Evolutionary conservation across 2,113 vertebrate species (phyloP).

Genomic region (Ginglymostoma cirratum): DNA sequence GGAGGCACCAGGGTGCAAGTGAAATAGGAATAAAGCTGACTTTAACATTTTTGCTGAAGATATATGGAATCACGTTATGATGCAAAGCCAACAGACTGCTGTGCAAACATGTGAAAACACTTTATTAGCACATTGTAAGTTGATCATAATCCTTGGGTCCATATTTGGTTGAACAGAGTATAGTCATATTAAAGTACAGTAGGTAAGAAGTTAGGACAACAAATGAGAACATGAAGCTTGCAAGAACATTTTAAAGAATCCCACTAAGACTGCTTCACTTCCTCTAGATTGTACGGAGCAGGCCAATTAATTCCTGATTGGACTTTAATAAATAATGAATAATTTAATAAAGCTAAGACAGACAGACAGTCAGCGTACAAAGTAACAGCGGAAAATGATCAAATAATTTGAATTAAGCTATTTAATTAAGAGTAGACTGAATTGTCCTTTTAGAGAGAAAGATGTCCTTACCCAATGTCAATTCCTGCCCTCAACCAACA

Average conservation of each 20-base stretch:
- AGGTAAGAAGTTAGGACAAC: background rate
- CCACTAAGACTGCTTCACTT: background rate
- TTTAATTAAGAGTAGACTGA: background rate
- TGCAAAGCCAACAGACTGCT: background rate
- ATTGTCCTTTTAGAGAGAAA: background rate
- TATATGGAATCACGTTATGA: background rate
- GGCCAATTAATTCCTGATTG: background rate
- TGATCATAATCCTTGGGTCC: background rate
- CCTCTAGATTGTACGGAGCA: too few species aligned
- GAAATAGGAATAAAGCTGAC: background rate
- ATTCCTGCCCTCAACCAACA: background rate
- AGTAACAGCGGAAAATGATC: background rate
- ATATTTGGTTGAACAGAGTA: background rate
- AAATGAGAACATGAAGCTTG: background rate
- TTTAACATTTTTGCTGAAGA: background rate
- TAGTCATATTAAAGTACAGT: background rate
- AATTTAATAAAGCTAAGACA: background rate
- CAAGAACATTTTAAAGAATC: background rate
- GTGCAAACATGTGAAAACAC: constrained; percentile 14
- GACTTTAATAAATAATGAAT: background rate
- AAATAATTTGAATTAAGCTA: background rate
- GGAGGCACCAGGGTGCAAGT: background rate
- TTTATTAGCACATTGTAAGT: background rate
- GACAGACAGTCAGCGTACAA: background rate
- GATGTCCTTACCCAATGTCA: background rate